phyloP scores from a whole-genome alignment of 2,797 vertebrate species.

The Rhinogobio ventralis region DNA sequence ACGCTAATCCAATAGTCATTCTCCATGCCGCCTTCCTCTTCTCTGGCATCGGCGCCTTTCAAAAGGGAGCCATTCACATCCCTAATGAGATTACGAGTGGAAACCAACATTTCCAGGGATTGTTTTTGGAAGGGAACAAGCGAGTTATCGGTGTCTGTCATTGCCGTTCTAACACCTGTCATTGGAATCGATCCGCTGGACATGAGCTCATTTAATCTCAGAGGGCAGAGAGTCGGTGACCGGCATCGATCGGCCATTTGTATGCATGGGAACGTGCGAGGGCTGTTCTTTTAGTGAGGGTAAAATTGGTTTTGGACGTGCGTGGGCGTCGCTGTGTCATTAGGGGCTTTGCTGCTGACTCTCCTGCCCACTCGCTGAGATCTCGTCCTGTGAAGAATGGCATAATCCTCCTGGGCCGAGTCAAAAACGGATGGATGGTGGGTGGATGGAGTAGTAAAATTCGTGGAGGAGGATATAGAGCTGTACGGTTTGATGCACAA shows the following conservation, averaged over 20 bases:
- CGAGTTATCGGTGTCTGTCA: conserved; percentile 30
- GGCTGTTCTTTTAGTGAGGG: conserved; percentile 64
- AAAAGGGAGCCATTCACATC: conserved; percentile 62
- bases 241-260: conserved; percentile 61
- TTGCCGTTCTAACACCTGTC: conserved; percentile 42
- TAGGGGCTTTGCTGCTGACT: conserved; percentile 64
- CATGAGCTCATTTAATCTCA: conserved; percentile 51
- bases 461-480: conserved; percentile 54
- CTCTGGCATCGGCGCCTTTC: conserved; percentile 56
- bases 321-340: conserved; percentile 67
- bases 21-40: conserved; percentile 57
- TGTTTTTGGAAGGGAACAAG: conserved; percentile 39
- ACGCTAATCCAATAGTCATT: conserved; percentile 65
- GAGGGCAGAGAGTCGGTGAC: conserved; percentile 56
- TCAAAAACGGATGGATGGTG: conserved; percentile 60
- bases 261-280: conserved; percentile 59
- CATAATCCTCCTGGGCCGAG: conserved; percentile 65
- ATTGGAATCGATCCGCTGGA: conserved; percentile 54
- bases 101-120: conserved; percentile 52
- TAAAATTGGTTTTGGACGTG: conserved; percentile 60
- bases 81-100: conserved; percentile 68
- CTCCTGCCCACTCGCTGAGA: conserved; percentile 63
- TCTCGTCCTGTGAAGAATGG: conserved; percentile 62
- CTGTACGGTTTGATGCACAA: conserved; percentile 43
- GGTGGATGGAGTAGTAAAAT: conserved; percentile 63